These are phyloP conservation scores for Anableps anableps DNA, from an alignment of 2,797 vertebrate genomes.

Conservation along the genomic window DNA sequence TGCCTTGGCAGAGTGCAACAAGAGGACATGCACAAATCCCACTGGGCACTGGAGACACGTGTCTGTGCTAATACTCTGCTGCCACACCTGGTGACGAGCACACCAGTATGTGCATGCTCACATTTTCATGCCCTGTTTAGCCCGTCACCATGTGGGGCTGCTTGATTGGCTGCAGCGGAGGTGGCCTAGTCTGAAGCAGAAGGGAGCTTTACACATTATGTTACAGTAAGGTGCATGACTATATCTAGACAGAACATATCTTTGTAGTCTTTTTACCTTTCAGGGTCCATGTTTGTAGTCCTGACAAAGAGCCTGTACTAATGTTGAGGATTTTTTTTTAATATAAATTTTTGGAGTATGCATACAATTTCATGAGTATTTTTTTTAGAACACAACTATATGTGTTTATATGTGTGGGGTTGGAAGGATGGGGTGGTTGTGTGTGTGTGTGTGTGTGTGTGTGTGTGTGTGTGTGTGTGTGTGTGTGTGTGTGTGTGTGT, in stretches of 20 bases:
- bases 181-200: constrained; percentile 52
- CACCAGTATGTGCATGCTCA: constrained; percentile 32
- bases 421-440: not conserved
- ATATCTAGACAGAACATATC: constrained; percentile 37
- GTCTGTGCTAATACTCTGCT: constrained; percentile 64
- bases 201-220: constrained; percentile 46
- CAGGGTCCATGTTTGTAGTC: constrained; percentile 20
- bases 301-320: not conserved
- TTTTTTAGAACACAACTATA: not conserved
- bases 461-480: not conserved
- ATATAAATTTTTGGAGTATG: not conserved
- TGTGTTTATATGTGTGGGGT: not conserved
- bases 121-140: constrained; percentile 78
- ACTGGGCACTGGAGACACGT: constrained; percentile 67
- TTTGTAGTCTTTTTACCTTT: not conserved
- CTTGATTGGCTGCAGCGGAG: constrained; percentile 70
- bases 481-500: not conserved
- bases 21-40: constrained; percentile 65
- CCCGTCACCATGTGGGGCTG: constrained; percentile 62
- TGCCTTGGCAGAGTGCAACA: constrained; percentile 59
- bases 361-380: not conserved
- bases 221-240: constrained; percentile 4
- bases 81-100: constrained; percentile 69
- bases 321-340: not conserved
- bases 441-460: not conserved